phyloP scores from a whole-genome alignment of 1,140 invertebrate species.

The Anastatus disparis region DNA sequence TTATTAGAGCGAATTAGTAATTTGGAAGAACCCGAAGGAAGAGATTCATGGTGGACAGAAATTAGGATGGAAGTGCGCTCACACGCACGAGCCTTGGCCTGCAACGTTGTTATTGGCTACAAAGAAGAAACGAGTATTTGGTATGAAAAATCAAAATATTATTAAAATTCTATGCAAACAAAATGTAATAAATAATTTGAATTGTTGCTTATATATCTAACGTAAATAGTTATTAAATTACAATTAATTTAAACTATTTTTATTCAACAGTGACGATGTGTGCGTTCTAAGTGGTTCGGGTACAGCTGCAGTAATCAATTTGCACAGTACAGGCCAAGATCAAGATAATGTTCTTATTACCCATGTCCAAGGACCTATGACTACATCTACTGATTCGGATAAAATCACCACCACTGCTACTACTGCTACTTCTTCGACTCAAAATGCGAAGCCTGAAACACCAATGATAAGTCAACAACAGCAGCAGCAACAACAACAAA shows the following conservation, averaged over 20 bases:
- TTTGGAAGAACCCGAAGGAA: constrained; percentile 87
- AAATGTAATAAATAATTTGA: too few species aligned
- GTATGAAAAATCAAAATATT: too few species aligned
- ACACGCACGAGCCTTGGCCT: constrained; percentile 88
- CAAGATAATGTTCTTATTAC: constrained; percentile 49
- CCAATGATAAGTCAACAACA: constrained; percentile 41
- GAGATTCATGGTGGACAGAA: constrained; percentile 96
- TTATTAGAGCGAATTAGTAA: constrained; percentile 83
- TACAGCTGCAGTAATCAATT: constrained; percentile 88
- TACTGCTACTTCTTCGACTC: not conserved
- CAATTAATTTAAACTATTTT: too few species aligned
- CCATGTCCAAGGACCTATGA: constrained; percentile 49
- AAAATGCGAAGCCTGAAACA: constrained; percentile 45
- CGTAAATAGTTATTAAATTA: too few species aligned
- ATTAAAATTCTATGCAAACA: too few species aligned
- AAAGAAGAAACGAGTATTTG: constrained; percentile 89
- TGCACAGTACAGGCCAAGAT: constrained; percentile 64
- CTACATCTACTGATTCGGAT: constrained; percentile 53
- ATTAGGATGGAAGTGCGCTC: constrained; percentile 92
- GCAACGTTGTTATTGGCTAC: constrained; percentile 95
- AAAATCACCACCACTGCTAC: not conserved
- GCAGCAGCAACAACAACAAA: not conserved
- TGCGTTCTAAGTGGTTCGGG: constrained; percentile 93
- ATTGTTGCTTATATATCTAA: too few species aligned
- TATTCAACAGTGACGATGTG: constrained; percentile 87